Conservation (phyloP, 2,888 invertebrate genomes). For the Tryphoninae sp. region DNA sequence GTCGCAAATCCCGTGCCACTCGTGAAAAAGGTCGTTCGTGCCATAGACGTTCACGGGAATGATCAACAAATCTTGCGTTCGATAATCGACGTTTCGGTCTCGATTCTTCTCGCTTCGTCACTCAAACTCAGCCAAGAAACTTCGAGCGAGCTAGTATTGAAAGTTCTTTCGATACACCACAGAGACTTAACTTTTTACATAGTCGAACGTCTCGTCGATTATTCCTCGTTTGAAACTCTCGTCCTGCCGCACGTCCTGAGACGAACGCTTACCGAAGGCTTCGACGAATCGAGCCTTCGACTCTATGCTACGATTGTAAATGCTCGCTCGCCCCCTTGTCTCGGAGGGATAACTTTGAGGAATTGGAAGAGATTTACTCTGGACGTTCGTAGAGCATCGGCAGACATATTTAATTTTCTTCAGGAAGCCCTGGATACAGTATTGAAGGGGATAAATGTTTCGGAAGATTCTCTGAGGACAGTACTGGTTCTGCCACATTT, state of each 20-base stretch:
- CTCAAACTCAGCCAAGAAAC: constrained; percentile 88
- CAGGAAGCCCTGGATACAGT: constrained; percentile 67
- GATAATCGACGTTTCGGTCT: constrained; percentile 69
- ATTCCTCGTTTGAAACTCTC: constrained; percentile 88
- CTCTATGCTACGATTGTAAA: constrained; percentile 86
- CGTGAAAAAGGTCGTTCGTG: constrained; percentile 82
- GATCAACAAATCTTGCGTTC: constrained; percentile 67
- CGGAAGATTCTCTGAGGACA: constrained; percentile 70
- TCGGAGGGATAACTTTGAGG: constrained; percentile 84
- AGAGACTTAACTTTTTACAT: constrained; percentile 85
- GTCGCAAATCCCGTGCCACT: constrained; percentile 85
- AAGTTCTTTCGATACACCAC: constrained; percentile 84
- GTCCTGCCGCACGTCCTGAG: constrained; percentile 87
- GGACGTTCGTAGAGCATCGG: constrained; percentile 78
- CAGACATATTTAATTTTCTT: constrained; percentile 67
- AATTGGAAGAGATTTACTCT: constrained; percentile 87
- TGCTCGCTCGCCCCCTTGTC: constrained; percentile 85
- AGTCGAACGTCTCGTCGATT: constrained; percentile 85
- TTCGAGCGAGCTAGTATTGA: constrained; percentile 86
- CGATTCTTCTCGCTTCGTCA: constrained; percentile 82
- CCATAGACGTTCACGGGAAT: constrained; percentile 68
- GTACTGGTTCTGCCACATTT: constrained; percentile 76
- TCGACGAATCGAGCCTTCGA: constrained; percentile 83
- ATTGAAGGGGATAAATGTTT: constrained; percentile 66
- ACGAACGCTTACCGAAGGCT: constrained; percentile 82